Percentiles rank a stretch among this genome's conserved stretches.
Conservation (phyloP, 2,113 vertebrate genomes). For the Brachyhypopomus occidentalis region DNA sequence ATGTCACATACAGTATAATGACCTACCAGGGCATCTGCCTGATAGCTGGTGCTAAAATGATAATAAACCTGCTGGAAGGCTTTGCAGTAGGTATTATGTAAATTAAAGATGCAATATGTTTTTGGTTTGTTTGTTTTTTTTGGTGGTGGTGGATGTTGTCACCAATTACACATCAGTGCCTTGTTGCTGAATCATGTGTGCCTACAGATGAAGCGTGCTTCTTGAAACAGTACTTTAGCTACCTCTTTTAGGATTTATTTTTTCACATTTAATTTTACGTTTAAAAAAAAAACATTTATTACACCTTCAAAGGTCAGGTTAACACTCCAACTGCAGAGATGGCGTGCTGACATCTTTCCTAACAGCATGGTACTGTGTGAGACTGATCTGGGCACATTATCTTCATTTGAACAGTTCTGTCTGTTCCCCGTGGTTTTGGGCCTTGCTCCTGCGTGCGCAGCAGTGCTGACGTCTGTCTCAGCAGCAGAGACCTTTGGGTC, state of each 20-base stretch:
- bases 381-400: not conserved
- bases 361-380: slow-evolving; percentile 13
- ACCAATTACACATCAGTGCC: too few species aligned
- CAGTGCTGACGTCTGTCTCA: slow-evolving; percentile 27
- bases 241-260: too few species aligned
- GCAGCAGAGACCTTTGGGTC: slow-evolving; percentile 1
- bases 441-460: slow-evolving; percentile 27
- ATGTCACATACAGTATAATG: slow-evolving; percentile 11
- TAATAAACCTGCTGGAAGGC: not conserved
- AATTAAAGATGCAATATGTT: not conserved
- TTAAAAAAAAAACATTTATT: not conserved
- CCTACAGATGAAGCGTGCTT: too few species aligned
- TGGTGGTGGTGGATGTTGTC: too few species aligned
- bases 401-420: slow-evolving; percentile 24
- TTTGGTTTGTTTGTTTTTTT: slow-evolving; percentile 3
- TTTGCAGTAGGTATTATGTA: not conserved
- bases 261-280: too few species aligned
- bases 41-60: not conserved
- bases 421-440: slow-evolving; percentile 22
- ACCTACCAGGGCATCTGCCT: not conserved
- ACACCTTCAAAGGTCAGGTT: slow-evolving; percentile 5
- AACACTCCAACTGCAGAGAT: not conserved
- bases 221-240: too few species aligned
- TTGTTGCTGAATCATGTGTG: too few species aligned
- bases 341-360: slow-evolving; percentile 27